These are phyloP conservation scores for Syngnathus floridae DNA, from an alignment of 2,113 vertebrate genomes.

Conservation along the genomic window DNA sequence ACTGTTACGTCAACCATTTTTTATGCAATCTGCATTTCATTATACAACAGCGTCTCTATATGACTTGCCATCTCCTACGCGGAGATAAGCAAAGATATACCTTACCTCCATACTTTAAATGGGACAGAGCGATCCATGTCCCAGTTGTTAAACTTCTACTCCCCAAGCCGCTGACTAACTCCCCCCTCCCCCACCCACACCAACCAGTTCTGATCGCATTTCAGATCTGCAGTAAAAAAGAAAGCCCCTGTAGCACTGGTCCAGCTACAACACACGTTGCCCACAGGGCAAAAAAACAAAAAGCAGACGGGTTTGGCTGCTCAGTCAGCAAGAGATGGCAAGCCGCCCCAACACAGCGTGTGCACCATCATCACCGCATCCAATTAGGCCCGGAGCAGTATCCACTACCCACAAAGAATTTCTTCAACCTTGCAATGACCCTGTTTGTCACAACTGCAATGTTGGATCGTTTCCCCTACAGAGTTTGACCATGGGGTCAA, in stretches of 20 bases:
- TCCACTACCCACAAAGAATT: slow-evolving; percentile 48
- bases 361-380: slow-evolving; percentile 46
- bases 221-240: slow-evolving; percentile 66
- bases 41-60: slow-evolving; percentile 10
- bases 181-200: slow-evolving; percentile 46
- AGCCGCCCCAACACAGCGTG: slow-evolving; percentile 51
- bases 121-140: slow-evolving; percentile 16
- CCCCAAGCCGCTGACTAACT: slow-evolving; percentile 19
- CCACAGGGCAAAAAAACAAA: slow-evolving; percentile 56
- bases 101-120: slow-evolving; percentile 1
- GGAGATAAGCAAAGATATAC: slow-evolving; percentile 2
- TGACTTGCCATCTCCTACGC: neutral
- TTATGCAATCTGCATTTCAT: slow-evolving; percentile 28
- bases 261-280: slow-evolving; percentile 52
- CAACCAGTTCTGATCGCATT: slow-evolving; percentile 62
- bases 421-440: slow-evolving; percentile 34
- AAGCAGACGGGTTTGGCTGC: slow-evolving; percentile 68
- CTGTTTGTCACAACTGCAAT: slow-evolving; percentile 13
- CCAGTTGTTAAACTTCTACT: slow-evolving; percentile 31
- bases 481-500: neutral
- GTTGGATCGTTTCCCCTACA: slow-evolving; percentile 1
- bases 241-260: slow-evolving; percentile 59
- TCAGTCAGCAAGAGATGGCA: slow-evolving; percentile 66
- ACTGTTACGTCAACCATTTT: slow-evolving; percentile 19
- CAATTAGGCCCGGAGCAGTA: slow-evolving; percentile 47